A percentile compares a stretch with the other conserved stretches of the same genome.
Evolutionary conservation across 2,888 invertebrate genomes (phyloP).

Genomic region (Xestia ashworthii): DNA sequence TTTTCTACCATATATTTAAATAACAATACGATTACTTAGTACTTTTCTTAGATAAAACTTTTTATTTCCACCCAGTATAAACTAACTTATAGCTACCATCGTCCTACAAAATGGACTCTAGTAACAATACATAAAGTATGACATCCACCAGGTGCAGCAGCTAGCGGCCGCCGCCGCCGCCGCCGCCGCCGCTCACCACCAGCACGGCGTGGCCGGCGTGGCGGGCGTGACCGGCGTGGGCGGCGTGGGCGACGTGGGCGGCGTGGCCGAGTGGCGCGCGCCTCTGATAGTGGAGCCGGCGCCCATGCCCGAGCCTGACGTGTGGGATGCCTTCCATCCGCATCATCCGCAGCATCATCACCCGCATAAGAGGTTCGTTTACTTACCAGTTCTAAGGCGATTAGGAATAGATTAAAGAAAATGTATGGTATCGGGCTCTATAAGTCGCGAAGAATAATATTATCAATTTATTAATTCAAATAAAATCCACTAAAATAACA

Average conservation of each 20-base stretch:
- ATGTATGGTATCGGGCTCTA: background rate
- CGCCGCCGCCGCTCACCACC: slow-evolving; percentile 95
- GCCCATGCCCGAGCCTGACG: slow-evolving; percentile 85
- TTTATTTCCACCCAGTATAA: slow-evolving; percentile 7
- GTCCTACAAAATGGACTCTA: slow-evolving; percentile 18
- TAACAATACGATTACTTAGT: background rate
- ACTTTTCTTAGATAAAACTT: too few relatives aligned
- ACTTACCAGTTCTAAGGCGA: accelerated
- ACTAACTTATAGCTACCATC: background rate
- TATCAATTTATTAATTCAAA: background rate
- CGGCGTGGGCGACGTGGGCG: slow-evolving; percentile 73
- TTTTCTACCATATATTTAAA: background rate
- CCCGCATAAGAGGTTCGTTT: slow-evolving; percentile 82
- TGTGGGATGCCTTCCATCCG: slow-evolving; percentile 84
- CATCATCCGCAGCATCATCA: slow-evolving; percentile 82
- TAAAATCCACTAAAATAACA: background rate
- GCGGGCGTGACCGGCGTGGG: slow-evolving; percentile 93
- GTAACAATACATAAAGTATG: slow-evolving; percentile 52
- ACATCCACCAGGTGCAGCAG: slow-evolving; percentile 92
- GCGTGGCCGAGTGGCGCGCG: slow-evolving; percentile 94
- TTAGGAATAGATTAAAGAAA: background rate
- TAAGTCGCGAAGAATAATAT: too few relatives aligned
- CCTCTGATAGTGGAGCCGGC: slow-evolving; percentile 96
- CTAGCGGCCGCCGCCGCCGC: slow-evolving; percentile 95
- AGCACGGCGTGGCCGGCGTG: slow-evolving; percentile 87